Conservation (phyloP, 1,140 invertebrate species). For the Drosophila pandora region DNA sequence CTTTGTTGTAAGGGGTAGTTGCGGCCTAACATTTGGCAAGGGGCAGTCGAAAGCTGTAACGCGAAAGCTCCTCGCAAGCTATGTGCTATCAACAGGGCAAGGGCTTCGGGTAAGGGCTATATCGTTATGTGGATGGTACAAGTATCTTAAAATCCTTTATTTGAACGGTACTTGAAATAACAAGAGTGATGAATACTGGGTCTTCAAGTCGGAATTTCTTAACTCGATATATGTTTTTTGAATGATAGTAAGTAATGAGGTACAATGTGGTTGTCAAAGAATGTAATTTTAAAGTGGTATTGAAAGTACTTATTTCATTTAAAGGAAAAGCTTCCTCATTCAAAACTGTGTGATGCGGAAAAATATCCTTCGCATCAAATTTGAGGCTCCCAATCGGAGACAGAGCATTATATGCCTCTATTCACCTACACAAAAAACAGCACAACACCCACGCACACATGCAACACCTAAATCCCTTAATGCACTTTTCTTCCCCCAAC, state of each 20-base stretch:
- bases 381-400: slow-evolving; percentile 12
- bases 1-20: slow-evolving; percentile 63
- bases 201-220: too few species aligned
- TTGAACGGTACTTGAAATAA: too few species aligned
- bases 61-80: slow-evolving; percentile 36
- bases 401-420: background rate
- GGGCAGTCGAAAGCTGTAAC: slow-evolving; percentile 29
- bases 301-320: too few species aligned
- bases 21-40: slow-evolving; percentile 1
- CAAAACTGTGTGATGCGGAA: too few species aligned
- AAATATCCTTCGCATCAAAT: background rate
- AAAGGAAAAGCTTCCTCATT: too few species aligned
- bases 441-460: background rate
- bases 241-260: too few species aligned
- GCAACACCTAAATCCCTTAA: slow-evolving; percentile 46
- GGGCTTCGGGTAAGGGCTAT: too few species aligned
- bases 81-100: slow-evolving; percentile 16
- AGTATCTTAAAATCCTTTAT: too few species aligned
- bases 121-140: background rate
- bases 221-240: too few species aligned
- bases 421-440: background rate
- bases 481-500: slow-evolving; percentile 14
- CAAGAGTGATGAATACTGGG: too few species aligned
- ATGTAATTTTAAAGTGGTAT: too few species aligned
- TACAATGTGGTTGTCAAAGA: too few species aligned